A percentile compares a stretch with the other conserved stretches of the same genome.
These are phyloP conservation scores for Cottoperca gobio DNA, from an alignment of 2,797 vertebrate species.

Conservation along the genomic window DNA sequence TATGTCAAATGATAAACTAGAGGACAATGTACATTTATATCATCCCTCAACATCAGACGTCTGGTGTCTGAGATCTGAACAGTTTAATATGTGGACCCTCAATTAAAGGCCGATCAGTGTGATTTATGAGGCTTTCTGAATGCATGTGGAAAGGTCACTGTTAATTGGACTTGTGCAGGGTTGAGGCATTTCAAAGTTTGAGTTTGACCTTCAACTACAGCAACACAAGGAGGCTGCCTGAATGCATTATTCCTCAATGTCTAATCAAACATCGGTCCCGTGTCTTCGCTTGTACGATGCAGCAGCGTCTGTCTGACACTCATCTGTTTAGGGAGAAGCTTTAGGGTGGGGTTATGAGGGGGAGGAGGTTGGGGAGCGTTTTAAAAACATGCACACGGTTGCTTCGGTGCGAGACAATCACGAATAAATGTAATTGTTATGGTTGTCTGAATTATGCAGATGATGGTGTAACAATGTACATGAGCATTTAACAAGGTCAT, in stretches of 20 bases:
- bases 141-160: neutral
- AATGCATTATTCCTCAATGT: no score
- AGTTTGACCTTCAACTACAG: constrained; percentile 15
- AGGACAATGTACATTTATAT: neutral
- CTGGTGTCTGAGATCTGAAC: neutral
- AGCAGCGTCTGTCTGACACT: neutral
- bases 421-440: neutral
- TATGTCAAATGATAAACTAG: neutral
- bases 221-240: no score
- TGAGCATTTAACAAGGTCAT: constrained; percentile 38
- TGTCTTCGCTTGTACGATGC: neutral
- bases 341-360: neutral
- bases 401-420: neutral
- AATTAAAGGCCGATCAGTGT: neutral
- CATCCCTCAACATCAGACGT: neutral
- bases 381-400: neutral
- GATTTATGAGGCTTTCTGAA: neutral
- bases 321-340: neutral
- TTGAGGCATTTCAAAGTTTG: neutral
- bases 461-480: constrained; percentile 4
- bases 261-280: no score
- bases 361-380: neutral
- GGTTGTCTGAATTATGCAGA: constrained; percentile 11
- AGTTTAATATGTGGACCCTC: neutral
- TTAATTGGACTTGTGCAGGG: neutral